These are phyloP conservation scores for Bufotes viridis DNA, from an alignment of 2,797 vertebrate species.

Conservation along the genomic window DNA sequence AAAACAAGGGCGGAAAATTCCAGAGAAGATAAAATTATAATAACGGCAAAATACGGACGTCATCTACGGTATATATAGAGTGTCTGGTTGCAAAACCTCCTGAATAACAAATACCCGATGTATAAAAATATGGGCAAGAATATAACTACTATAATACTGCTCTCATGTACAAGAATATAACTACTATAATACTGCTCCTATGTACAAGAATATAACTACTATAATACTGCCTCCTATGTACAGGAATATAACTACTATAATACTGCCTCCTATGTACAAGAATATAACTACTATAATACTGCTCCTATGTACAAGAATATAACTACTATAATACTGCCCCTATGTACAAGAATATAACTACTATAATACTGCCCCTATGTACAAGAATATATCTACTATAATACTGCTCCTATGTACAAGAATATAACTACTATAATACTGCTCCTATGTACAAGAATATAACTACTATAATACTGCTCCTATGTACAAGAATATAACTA, in stretches of 20 bases:
- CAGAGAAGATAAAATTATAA: not conserved
- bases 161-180: not conserved
- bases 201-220: not conserved
- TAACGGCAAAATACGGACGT: not conserved
- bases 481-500: not conserved
- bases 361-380: not conserved
- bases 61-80: not conserved
- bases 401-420: not conserved
- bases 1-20: not conserved
- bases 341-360: not conserved
- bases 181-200: not conserved
- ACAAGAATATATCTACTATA: not conserved
- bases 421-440: not conserved
- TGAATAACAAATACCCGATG: not conserved
- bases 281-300: constrained; percentile 1
- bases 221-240: not conserved
- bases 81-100: not conserved
- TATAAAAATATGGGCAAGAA: not conserved
- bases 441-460: not conserved
- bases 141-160: not conserved
- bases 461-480: not conserved
- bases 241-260: not conserved
- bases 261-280: not conserved
- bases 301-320: not conserved
- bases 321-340: not conserved